Percentiles rank a stretch among this genome's conserved stretches.
These are phyloP conservation scores for Cheilosia soror DNA, from an alignment of 2,888 invertebrate genomes.

Conservation along the genomic window DNA sequence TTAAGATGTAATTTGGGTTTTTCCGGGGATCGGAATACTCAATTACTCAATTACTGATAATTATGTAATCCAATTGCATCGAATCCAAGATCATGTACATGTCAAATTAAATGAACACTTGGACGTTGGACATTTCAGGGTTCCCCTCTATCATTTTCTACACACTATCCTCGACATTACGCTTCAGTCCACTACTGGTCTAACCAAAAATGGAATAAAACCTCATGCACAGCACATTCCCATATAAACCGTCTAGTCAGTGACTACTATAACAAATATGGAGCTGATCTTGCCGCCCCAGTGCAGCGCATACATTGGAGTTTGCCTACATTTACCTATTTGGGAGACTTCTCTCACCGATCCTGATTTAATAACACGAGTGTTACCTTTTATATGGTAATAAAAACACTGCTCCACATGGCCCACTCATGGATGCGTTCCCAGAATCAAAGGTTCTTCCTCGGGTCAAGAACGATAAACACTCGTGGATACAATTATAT, in stretches of 20 bases:
- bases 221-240: slow-evolving; percentile 34
- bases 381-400: slow-evolving; percentile 34
- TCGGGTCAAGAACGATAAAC: slow-evolving; percentile 47
- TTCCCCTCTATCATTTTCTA: background rate
- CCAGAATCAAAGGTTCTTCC: slow-evolving; percentile 48
- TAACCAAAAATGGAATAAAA: slow-evolving; percentile 64
- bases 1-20: no score
- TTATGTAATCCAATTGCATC: no score
- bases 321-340: slow-evolving; percentile 13
- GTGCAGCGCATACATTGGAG: slow-evolving; percentile 3
- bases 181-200: slow-evolving; percentile 28
- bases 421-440: slow-evolving; percentile 33
- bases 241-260: slow-evolving; percentile 40
- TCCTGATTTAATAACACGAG: slow-evolving; percentile 4
- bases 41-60: no score
- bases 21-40: no score
- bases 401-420: slow-evolving; percentile 19
- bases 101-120: slow-evolving; percentile 33
- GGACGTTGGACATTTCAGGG: slow-evolving; percentile 57
- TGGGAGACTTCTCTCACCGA: slow-evolving; percentile 5
- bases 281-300: slow-evolving; percentile 66
- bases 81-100: slow-evolving; percentile 43
- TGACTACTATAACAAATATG: slow-evolving; percentile 31
- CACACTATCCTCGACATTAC: slow-evolving; percentile 21
- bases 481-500: slow-evolving; percentile 10